Conservation (phyloP, 2,113 vertebrate genomes). For the Pipra filicauda region DNA sequence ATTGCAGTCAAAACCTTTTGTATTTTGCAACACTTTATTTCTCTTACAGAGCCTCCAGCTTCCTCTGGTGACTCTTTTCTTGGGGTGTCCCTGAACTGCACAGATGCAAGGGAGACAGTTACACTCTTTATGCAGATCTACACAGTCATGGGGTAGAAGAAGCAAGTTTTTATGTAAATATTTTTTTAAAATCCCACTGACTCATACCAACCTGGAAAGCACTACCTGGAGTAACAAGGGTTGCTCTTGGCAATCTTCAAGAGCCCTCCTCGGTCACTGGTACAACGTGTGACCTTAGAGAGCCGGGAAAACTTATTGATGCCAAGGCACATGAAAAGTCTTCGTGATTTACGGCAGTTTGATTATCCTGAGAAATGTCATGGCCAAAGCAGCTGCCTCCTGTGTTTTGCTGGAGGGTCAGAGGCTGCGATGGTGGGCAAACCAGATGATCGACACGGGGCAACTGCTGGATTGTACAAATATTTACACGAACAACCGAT, state of each 20-base stretch:
- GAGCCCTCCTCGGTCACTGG: not conserved
- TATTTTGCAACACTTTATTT: not conserved
- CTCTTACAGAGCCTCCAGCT: not conserved
- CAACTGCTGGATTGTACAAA: conserved; percentile 55
- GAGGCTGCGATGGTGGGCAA: not conserved
- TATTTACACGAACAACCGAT: not conserved
- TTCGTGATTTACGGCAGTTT: conserved; percentile 7
- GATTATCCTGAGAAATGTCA: conserved; percentile 2
- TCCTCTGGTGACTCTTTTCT: not conserved
- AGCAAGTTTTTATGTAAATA: not conserved
- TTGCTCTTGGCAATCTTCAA: not conserved
- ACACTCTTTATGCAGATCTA: not conserved
- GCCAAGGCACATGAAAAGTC: not conserved
- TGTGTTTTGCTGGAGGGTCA: not conserved
- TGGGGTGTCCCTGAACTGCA: not conserved
- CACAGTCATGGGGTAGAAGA: not conserved
- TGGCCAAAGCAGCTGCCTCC: conserved; percentile 34
- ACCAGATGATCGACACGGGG: not conserved
- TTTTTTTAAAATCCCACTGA: not conserved
- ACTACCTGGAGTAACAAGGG: not conserved
- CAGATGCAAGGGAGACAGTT: not conserved
- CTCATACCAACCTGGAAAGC: not conserved
- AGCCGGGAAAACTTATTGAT: not conserved
- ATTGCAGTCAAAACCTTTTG: not conserved
- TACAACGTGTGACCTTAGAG: not conserved